Evolutionary conservation across 1,140 invertebrate species (phyloP), one percentile per base, ranked within the genome.

Genomic region (Oscheius sp.): DNA sequence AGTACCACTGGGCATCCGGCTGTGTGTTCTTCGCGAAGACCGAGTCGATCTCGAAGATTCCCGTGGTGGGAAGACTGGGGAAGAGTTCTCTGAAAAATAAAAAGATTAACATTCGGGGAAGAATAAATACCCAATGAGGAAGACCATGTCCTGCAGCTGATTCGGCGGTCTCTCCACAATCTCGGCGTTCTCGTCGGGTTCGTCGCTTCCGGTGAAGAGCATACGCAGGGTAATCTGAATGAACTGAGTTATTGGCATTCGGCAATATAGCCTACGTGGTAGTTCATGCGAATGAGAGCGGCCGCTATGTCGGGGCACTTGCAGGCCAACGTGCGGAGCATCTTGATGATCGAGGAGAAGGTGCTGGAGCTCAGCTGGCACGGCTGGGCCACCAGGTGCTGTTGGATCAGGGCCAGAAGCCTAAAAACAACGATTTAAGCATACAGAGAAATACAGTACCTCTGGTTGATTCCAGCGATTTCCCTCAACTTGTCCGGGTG

Each of bases 401-500:
- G 61, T 26, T 63, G 61, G 10, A 63, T 26, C 61, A 63, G 36
- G n/a, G 61, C 61, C 10, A 63, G 26, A 13, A 63, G 31, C 35
- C 61, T 63, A 32, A 42, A 63, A 63, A 10, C 10, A 32, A 7
- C 15, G 28, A 13, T 36, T 38, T 32, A 59, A 15, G 13, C 29
- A 10, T 34, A n/a, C 61, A 10, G 36, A 35, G 15, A 28, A 35
- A 32, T 7, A 7, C 61, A 18, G 23, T 63, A 87, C 74, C 76
- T 86, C 83, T 76, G 88, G 87, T 97, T 97, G 34, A 92, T 92
- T 1, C 92, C 93, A 61, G 95, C 94, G 73, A 99, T 97, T 86
- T 98, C 94, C 83, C 93, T 92, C 52, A 99, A 87, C 75, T 91
- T 90, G 4, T 90, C 89, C 34, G 94, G 90, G 85, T 98, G 94